These are phyloP conservation scores for Pomatorhinus ruficollis DNA, from an alignment of 2,113 vertebrate species.

Conservation along the genomic window DNA sequence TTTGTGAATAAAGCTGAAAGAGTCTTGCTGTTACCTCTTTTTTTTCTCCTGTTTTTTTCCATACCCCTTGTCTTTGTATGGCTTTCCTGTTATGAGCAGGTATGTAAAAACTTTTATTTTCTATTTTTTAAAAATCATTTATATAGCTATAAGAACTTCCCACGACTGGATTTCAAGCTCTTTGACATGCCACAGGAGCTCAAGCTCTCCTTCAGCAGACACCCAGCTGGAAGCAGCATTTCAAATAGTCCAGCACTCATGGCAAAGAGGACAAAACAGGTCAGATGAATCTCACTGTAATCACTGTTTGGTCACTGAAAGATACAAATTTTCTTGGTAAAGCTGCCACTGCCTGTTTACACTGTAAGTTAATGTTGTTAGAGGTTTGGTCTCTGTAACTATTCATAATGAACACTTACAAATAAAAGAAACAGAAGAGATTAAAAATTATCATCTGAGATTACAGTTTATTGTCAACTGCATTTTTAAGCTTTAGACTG, in stretches of 20 bases:
- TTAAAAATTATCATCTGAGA: not conserved
- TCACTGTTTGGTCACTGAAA: not conserved
- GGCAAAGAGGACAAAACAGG: constrained; percentile 98
- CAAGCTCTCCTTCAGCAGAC: constrained; percentile 81
- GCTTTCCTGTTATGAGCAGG: not conserved
- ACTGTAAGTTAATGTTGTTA: not conserved
- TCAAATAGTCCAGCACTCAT: constrained; percentile 92
- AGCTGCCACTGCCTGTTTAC: not conserved
- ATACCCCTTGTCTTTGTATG: not conserved
- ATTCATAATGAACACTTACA: not conserved
- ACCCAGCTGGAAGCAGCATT: constrained; percentile 79
- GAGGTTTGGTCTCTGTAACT: not conserved
- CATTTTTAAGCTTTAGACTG: not conserved
- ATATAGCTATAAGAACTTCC: constrained; percentile 90
- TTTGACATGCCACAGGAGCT: constrained; percentile 89
- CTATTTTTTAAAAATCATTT: not conserved
- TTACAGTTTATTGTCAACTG: not conserved
- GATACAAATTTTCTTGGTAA: not conserved
- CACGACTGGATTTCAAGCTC: constrained; percentile 83
- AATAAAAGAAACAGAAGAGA: not conserved
- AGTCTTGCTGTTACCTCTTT: not conserved
- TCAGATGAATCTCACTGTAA: constrained; percentile 44
- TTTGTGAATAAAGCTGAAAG: not conserved
- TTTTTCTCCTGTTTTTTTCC: not conserved
- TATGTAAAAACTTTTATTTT: constrained; percentile 10